Evolutionary conservation across 1,140 invertebrate genomes (phyloP).

Genomic region (Brachionus angularis): DNA sequence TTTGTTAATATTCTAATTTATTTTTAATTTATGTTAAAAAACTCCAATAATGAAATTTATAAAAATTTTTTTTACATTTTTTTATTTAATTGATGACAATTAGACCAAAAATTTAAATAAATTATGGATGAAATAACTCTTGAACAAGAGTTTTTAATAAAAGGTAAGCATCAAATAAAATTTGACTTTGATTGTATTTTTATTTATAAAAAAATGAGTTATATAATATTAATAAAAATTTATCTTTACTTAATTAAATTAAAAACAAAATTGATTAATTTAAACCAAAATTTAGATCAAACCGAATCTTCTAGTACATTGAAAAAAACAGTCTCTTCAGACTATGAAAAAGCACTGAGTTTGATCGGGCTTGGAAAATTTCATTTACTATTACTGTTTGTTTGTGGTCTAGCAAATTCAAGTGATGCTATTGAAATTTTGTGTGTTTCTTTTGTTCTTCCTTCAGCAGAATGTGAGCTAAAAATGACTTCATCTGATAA

Average conservation of each 20-base stretch:
- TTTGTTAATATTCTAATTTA: too few species aligned
- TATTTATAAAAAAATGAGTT: too few species aligned
- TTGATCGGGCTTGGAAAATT: slow-evolving; percentile 76
- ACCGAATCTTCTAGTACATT: not conserved
- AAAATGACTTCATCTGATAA: slow-evolving; percentile 76
- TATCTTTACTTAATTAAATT: not conserved
- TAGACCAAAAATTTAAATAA: too few species aligned
- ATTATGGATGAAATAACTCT: not conserved
- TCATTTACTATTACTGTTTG: slow-evolving; percentile 77
- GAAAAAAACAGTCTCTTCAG: not conserved
- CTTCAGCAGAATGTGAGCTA: slow-evolving; percentile 84
- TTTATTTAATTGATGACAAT: too few species aligned
- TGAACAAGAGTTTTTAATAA: slow-evolving; percentile 29
- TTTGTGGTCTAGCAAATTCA: slow-evolving; percentile 86
- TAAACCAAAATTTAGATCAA: not conserved
- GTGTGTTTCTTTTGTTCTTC: slow-evolving; percentile 83
- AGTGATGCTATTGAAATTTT: slow-evolving; percentile 87
- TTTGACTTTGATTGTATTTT: too few species aligned
- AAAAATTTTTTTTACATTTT: too few species aligned
- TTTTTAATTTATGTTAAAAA: too few species aligned
- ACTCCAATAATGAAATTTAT: too few species aligned
- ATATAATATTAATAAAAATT: too few species aligned
- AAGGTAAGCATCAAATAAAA: too few species aligned
- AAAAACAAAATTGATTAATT: not conserved
- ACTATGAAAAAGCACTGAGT: slow-evolving; percentile 28